phyloP scores from a whole-genome alignment of 2,113 vertebrate species.

The Chamaea fasciata region DNA sequence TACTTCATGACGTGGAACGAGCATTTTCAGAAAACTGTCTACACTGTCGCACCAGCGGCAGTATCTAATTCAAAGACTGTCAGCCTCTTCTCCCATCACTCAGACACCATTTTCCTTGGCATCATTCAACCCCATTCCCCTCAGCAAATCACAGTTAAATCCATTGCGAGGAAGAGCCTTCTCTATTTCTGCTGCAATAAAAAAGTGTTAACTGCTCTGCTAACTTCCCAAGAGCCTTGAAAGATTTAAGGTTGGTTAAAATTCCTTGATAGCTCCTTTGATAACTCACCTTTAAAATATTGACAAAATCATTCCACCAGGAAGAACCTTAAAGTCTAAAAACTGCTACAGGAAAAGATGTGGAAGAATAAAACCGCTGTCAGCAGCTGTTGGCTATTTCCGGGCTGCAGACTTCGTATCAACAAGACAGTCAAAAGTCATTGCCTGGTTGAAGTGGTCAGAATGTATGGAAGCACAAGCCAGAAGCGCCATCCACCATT shows the following conservation, averaged over 20 bases:
- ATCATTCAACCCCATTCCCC: neutral
- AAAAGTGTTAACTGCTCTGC: neutral
- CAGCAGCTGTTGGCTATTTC: neutral
- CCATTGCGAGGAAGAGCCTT: neutral
- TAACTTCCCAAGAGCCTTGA: neutral
- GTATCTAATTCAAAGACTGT: neutral
- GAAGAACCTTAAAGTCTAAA: neutral
- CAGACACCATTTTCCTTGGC: neutral
- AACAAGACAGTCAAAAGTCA: neutral
- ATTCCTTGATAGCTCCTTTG: neutral
- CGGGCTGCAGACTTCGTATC: neutral
- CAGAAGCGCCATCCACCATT: neutral
- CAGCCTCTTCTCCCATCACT: neutral
- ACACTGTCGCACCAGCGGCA: fast-evolving
- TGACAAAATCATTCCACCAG: neutral
- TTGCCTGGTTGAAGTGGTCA: neutral
- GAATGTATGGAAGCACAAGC: fast-evolving
- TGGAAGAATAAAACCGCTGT: neutral
- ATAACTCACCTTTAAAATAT: neutral
- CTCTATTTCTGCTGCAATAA: neutral
- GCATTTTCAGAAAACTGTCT: neutral
- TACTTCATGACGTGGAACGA: fast-evolving
- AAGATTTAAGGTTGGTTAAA: neutral
- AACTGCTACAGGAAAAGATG: neutral
- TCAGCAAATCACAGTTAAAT: neutral